Evolutionary conservation across 1,140 invertebrate genomes (phyloP).

Genomic region (Hermetia illucens): DNA sequence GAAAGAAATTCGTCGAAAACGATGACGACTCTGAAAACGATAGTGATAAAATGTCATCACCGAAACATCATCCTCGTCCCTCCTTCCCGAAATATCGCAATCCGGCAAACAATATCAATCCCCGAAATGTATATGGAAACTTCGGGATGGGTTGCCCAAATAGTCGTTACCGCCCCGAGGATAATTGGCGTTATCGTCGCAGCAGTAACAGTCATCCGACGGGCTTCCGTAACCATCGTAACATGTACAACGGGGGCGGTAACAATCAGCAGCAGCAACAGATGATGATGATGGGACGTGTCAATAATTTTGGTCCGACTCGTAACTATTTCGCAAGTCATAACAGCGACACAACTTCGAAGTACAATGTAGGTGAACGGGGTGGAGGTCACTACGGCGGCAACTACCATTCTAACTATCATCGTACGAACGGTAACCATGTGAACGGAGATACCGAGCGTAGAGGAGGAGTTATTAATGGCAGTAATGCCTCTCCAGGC

Average conservation of each 20-base stretch:
- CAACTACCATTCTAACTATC: too few species aligned
- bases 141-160: background rate
- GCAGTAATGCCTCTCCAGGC: too few species aligned
- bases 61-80: background rate
- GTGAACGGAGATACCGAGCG: too few species aligned
- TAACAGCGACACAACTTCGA: too few species aligned
- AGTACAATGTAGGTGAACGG: too few species aligned
- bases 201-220: constrained; percentile 9
- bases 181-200: constrained; percentile 27
- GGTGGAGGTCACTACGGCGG: too few species aligned
- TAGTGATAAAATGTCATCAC: constrained; percentile 2
- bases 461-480: too few species aligned
- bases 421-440: too few species aligned
- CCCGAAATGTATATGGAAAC: constrained; percentile 11
- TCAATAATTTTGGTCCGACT: background rate
- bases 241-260: constrained; percentile 2
- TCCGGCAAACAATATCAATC: background rate
- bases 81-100: too few species aligned
- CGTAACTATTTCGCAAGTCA: too few species aligned
- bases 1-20: too few species aligned
- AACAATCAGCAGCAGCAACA: constrained; percentile 8
- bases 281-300: constrained; percentile 7
- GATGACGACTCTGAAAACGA: background rate
- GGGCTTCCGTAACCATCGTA: constrained; percentile 19
- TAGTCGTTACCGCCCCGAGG: constrained; percentile 7